Evolutionary conservation across 2,888 invertebrate genomes (phyloP).

Genomic region (Ochropleura plecta): DNA sequence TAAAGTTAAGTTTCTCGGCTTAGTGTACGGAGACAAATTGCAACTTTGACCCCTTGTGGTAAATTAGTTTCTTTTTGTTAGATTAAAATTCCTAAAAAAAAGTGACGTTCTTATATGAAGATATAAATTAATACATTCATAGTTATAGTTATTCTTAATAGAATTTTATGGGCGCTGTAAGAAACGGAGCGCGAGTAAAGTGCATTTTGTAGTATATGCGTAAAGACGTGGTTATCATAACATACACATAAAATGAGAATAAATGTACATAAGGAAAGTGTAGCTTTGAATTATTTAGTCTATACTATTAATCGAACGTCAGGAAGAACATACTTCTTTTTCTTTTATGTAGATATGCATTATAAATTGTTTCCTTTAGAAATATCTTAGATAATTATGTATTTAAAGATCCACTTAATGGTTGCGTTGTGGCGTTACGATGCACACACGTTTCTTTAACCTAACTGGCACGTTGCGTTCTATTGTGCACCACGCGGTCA

Average conservation of each 20-base stretch:
- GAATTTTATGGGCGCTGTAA: neutral
- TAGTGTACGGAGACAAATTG: constrained; percentile 57
- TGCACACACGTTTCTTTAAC: too few species aligned
- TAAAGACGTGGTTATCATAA: neutral
- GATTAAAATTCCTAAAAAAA: constrained; percentile 5
- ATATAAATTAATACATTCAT: neutral
- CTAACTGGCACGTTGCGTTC: too few species aligned
- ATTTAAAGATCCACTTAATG: too few species aligned
- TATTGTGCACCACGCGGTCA: too few species aligned
- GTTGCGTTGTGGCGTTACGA: too few species aligned
- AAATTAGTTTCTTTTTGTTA: constrained; percentile 23
- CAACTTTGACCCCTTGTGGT: constrained; percentile 38
- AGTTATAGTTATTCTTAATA: neutral
- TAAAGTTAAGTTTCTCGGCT: constrained; percentile 28
- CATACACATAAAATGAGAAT: neutral
- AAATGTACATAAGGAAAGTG: neutral
- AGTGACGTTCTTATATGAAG: neutral
- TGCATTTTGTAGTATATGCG: neutral
- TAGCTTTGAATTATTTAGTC: neutral
- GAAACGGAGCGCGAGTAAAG: neutral
- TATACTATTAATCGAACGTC: neutral
- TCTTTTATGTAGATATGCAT: neutral
- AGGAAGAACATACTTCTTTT: neutral
- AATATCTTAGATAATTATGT: neutral
- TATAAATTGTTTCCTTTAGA: neutral